A percentile compares a stretch with the other conserved stretches of the same genome.
Evolutionary conservation across 2,797 vertebrate genomes (phyloP).

Genomic region (Rhodeus uyekii): DNA sequence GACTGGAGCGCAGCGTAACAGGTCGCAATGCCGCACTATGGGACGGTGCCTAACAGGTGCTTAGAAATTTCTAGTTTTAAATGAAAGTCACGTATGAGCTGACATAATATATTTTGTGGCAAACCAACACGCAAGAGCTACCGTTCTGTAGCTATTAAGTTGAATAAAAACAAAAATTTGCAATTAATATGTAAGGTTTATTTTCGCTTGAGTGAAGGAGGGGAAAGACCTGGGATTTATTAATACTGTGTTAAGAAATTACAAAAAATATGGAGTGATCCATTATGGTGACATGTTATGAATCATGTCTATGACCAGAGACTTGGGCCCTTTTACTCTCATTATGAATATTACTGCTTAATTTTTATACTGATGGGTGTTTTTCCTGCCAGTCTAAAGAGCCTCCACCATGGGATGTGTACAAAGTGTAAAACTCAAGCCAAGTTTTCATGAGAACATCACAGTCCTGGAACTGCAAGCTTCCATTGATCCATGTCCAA

Average conservation of each 20-base stretch:
- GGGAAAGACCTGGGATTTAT: not conserved
- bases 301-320: not conserved
- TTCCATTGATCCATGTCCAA: constrained; percentile 82
- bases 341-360: constrained; percentile 22
- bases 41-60: constrained; percentile 41
- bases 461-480: constrained; percentile 81
- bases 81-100: constrained; percentile 9
- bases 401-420: constrained; percentile 85
- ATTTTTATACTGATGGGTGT: constrained; percentile 74
- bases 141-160: not conserved
- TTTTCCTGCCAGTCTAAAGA: constrained; percentile 67
- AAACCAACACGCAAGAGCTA: not conserved
- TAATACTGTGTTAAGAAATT: not conserved
- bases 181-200: not conserved
- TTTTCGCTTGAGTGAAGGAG: not conserved
- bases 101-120: constrained; percentile 27
- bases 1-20: constrained; percentile 4
- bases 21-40: constrained; percentile 18
- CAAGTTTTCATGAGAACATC: constrained; percentile 82
- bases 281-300: not conserved
- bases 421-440: constrained; percentile 84
- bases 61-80: constrained; percentile 5
- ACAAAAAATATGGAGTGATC: not conserved
- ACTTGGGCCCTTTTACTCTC: not conserved
- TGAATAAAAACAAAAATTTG: too few species aligned